These are phyloP conservation scores for Acleris laterana DNA, from an alignment of 2,888 invertebrate species.

Conservation along the genomic window DNA sequence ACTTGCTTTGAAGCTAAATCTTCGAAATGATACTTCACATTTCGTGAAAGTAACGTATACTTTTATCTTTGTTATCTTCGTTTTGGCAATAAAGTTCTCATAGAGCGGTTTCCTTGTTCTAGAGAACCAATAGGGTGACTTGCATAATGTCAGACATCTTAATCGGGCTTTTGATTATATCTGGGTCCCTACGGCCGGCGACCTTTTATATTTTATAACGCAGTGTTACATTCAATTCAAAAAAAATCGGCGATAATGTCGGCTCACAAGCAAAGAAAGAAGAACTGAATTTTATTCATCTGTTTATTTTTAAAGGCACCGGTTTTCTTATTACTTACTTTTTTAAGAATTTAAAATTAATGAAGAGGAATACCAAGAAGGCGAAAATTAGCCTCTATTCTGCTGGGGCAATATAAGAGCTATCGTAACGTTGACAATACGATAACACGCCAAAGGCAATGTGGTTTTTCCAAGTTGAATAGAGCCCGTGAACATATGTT, in stretches of 20 bases:
- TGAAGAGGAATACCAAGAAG: too few species aligned
- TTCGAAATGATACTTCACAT: neutral
- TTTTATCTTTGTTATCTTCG: neutral
- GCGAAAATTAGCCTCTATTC: too few species aligned
- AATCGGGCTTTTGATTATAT: slow-evolving; percentile 28
- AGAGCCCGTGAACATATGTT: too few species aligned
- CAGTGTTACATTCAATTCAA: neutral
- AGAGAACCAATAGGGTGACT: slow-evolving; percentile 49
- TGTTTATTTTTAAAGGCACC: too few species aligned
- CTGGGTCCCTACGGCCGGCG: neutral
- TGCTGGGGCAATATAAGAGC: too few species aligned
- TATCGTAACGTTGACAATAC: too few species aligned
- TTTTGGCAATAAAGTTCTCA: neutral
- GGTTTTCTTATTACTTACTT: too few species aligned
- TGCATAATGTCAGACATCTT: slow-evolving; percentile 52
- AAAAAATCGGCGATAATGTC: neutral
- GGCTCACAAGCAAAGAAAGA: neutral
- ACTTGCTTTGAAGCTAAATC: neutral
- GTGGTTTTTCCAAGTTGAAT: too few species aligned
- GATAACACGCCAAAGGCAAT: too few species aligned
- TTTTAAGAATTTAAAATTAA: too few species aligned
- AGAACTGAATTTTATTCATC: neutral
- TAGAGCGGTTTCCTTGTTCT: neutral
- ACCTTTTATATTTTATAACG: neutral
- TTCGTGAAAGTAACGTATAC: slow-evolving; percentile 38